Conservation (phyloP, 2,888 invertebrate genomes). For the Chaetoderma sp. region DNA sequence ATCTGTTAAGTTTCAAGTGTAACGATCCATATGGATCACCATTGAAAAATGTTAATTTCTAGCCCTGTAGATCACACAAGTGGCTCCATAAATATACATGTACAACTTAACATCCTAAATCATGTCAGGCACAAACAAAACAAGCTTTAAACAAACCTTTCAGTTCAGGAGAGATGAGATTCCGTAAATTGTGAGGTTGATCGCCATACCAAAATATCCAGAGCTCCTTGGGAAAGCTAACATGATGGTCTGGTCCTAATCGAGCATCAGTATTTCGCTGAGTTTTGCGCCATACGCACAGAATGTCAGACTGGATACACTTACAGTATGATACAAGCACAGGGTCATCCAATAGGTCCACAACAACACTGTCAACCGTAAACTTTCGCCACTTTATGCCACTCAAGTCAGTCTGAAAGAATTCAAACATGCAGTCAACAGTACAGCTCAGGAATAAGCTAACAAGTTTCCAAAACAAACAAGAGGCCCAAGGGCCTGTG, state of each 20-base stretch:
- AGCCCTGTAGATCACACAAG: too few species aligned
- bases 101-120: too few species aligned
- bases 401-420: conserved; percentile 94
- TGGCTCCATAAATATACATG: too few species aligned
- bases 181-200: conserved; percentile 56
- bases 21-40: too few species aligned
- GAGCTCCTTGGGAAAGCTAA: conserved; percentile 81
- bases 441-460: neutral
- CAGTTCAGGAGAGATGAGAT: conserved; percentile 79
- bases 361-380: conserved; percentile 34
- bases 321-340: conserved; percentile 70
- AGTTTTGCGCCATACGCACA: conserved; percentile 98
- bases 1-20: too few species aligned
- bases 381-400: conserved; percentile 98
- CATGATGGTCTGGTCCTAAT: conserved; percentile 55
- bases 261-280: conserved; percentile 39
- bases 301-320: conserved; percentile 82
- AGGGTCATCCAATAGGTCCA: conserved; percentile 73
- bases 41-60: too few species aligned
- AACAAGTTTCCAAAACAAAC: neutral
- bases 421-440: too few species aligned
- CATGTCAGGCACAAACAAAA: too few species aligned
- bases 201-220: conserved; percentile 99
- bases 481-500: neutral
- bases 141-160: conserved; percentile 88